Evolutionary conservation across 2,888 invertebrate species (phyloP).

Genomic region (Euspilapteryx auroguttella): DNA sequence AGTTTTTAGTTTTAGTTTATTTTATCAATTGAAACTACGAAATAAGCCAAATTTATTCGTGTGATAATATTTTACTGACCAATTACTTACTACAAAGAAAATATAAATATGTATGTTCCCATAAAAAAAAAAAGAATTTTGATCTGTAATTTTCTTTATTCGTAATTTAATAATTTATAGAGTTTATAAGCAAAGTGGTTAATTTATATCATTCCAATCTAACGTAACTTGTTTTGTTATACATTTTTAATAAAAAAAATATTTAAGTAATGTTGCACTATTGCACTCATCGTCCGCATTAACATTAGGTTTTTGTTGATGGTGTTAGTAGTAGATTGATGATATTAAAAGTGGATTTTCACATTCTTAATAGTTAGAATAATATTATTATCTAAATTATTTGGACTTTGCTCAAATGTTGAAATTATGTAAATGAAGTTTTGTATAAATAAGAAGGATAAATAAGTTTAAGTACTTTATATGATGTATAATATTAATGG

Average conservation of each 20-base stretch:
- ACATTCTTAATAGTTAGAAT: too few species aligned
- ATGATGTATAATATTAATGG: too few species aligned
- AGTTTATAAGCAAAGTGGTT: slow-evolving; percentile 8
- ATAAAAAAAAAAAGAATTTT: too few species aligned
- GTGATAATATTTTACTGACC: slow-evolving; percentile 35
- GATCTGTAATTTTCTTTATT: slow-evolving; percentile 5
- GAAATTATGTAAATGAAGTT: too few species aligned
- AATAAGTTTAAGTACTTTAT: too few species aligned
- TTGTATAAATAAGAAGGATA: too few species aligned
- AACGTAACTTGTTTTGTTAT: slow-evolving; percentile 5
- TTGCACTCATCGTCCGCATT: slow-evolving; percentile 14
- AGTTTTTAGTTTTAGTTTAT: too few species aligned
- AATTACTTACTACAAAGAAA: slow-evolving; percentile 16
- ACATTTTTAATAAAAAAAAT: neutral
- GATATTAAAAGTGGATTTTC: too few species aligned
- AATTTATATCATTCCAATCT: slow-evolving; percentile 6
- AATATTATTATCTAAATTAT: too few species aligned
- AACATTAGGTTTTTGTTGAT: slow-evolving; percentile 11
- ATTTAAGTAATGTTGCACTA: slow-evolving; percentile 1
- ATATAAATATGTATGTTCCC: slow-evolving; percentile 8
- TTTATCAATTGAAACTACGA: too few species aligned
- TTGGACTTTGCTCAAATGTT: too few species aligned
- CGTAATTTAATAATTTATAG: slow-evolving; percentile 11
- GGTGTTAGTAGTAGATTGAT: too few species aligned
- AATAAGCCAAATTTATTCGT: slow-evolving; percentile 48